These are phyloP conservation scores for Delphinapterus leucas DNA, from an alignment of 2,113 vertebrate genomes.

Conservation along the genomic window DNA sequence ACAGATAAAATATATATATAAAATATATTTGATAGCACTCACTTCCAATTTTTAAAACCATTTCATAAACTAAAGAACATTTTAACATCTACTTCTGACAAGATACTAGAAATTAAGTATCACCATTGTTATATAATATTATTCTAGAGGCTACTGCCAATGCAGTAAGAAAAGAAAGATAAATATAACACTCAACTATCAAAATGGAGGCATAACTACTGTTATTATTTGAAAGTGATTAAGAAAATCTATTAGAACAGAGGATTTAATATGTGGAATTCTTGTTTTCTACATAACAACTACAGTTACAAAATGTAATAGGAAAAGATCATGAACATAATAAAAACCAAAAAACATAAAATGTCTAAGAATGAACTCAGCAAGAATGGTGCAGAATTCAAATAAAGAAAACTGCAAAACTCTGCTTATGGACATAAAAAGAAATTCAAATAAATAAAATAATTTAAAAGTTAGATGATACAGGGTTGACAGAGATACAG, in stretches of 20 bases:
- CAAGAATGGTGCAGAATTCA: background rate
- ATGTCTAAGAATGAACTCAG: background rate
- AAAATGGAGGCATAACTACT: background rate
- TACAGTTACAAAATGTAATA: background rate
- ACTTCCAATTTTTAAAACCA: slow-evolving; percentile 9
- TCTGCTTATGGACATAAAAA: background rate
- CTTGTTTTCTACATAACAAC: background rate
- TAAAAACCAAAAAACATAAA: background rate
- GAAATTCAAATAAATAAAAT: slow-evolving; percentile 11
- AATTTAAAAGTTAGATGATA: background rate
- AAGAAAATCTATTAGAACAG: background rate
- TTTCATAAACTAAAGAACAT: background rate
- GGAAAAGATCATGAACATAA: background rate
- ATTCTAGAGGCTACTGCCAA: background rate
- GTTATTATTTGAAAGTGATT: background rate
- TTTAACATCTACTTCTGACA: background rate
- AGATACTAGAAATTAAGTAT: background rate
- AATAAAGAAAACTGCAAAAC: background rate
- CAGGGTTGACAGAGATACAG: background rate
- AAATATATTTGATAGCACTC: background rate
- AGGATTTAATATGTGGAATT: background rate
- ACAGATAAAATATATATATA: background rate
- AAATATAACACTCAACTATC: background rate
- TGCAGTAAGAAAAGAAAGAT: background rate
- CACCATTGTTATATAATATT: background rate